Evolutionary conservation across 2,797 vertebrate genomes (phyloP).

Genomic region (Bradypodion ventrale): DNA sequence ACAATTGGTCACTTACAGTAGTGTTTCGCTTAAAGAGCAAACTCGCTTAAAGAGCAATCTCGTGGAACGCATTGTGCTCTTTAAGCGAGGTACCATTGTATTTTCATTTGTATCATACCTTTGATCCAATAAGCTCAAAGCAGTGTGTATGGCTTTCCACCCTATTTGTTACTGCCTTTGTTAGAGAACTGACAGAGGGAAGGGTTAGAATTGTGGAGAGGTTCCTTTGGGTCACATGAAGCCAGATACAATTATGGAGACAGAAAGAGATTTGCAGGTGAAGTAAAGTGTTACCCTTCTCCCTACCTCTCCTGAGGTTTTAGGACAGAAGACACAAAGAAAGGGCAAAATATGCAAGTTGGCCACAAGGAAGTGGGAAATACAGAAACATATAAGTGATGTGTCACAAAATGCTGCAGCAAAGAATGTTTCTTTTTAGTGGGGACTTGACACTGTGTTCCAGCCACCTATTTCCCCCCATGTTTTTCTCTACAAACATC

Average conservation of each 20-base stretch:
- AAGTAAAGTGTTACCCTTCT: not conserved
- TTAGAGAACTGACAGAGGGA: not conserved
- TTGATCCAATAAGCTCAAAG: not conserved
- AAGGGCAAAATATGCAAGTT: not conserved
- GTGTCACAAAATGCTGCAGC: not conserved
- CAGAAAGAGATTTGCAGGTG: not conserved
- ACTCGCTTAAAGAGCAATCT: too few relatives aligned
- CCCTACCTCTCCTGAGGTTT: not conserved
- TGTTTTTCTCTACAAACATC: not conserved
- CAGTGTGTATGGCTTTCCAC: not conserved
- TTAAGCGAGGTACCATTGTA: too few relatives aligned
- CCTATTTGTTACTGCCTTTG: not conserved
- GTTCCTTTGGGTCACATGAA: not conserved
- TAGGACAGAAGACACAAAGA: not conserved
- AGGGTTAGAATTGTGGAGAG: not conserved
- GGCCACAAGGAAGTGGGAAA: not conserved
- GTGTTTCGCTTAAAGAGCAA: too few relatives aligned
- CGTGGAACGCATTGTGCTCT: too few relatives aligned
- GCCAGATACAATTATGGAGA: not conserved
- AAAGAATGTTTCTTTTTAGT: not conserved
- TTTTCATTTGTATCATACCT: not conserved
- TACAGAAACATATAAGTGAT: not conserved
- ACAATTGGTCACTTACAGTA: too few relatives aligned
- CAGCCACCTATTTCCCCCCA: not conserved
- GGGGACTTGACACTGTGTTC: not conserved